Percentiles rank a stretch among this genome's conserved stretches.
Evolutionary conservation across 2,888 invertebrate species (phyloP).

Genomic region (Sminthurinus aureus): DNA sequence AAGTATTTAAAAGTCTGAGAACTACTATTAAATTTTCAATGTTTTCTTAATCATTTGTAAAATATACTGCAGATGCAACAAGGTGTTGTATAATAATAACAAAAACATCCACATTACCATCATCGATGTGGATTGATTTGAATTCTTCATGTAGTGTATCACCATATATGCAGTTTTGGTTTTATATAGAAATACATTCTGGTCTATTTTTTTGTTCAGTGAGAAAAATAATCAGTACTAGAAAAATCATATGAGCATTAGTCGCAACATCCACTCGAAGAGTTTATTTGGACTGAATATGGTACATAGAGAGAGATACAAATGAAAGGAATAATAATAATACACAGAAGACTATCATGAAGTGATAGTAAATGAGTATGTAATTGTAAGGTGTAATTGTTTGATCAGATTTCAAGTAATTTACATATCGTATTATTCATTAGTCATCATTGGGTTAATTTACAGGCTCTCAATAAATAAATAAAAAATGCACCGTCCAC

Average conservation of each 20-base stretch:
- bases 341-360: not conserved
- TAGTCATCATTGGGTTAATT: constrained; percentile 31
- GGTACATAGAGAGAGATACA: not conserved
- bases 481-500: not conserved
- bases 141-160: no score
- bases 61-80: no score
- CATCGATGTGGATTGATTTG: no score
- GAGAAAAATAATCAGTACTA: not conserved
- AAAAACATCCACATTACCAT: no score
- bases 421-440: constrained; percentile 32
- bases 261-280: not conserved
- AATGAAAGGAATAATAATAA: not conserved
- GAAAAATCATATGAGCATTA: not conserved
- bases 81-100: no score
- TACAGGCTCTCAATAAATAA: constrained; percentile 4
- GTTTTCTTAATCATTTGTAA: no score
- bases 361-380: constrained; percentile 30
- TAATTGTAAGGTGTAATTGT: constrained; percentile 8
- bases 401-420: constrained; percentile 24
- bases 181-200: not conserved
- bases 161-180: no score
- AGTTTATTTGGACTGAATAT: no score
- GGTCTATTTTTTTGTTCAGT: not conserved
- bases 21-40: no score
- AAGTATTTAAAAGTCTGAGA: no score